Evolutionary conservation across 2,797 vertebrate species (phyloP).

Genomic region (Hydrolagus colliei): DNA sequence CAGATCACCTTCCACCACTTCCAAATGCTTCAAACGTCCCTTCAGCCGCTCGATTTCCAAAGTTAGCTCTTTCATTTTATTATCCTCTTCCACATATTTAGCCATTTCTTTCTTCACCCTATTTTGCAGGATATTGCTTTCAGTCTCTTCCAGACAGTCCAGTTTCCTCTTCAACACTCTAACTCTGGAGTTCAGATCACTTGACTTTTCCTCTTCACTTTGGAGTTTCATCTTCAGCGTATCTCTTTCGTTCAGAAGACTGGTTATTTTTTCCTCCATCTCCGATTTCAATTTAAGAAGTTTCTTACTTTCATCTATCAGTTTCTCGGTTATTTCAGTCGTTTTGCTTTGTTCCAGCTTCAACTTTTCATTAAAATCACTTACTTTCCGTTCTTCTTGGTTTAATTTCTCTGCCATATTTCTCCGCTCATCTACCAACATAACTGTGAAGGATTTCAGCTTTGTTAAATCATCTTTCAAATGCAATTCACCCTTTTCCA

Average conservation of each 20-base stretch:
- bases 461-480: conserved; percentile 87
- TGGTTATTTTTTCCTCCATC: conserved; percentile 77
- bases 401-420: conserved; percentile 82
- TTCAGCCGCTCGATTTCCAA: conserved; percentile 79
- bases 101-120: conserved; percentile 50
- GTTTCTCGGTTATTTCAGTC: conserved; percentile 86
- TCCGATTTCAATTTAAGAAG: conserved; percentile 85
- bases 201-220: conserved; percentile 71
- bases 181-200: conserved; percentile 63
- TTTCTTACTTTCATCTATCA: conserved; percentile 95
- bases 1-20: conserved; percentile 88
- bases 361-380: conserved; percentile 70
- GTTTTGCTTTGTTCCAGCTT: conserved; percentile 85
- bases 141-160: conserved; percentile 68
- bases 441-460: conserved; percentile 83
- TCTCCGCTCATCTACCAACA: conserved; percentile 85
- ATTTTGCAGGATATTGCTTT: conserved; percentile 60
- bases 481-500: conserved; percentile 72
- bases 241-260: conserved; percentile 69
- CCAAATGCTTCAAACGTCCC: conserved; percentile 80
- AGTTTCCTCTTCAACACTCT: conserved; percentile 68
- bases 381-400: conserved; percentile 78
- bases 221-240: conserved; percentile 66
- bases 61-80: conserved; percentile 75
- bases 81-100: conserved; percentile 62